Conservation (phyloP, 2,797 vertebrate species). For the Tamandua tetradactyla region DNA sequence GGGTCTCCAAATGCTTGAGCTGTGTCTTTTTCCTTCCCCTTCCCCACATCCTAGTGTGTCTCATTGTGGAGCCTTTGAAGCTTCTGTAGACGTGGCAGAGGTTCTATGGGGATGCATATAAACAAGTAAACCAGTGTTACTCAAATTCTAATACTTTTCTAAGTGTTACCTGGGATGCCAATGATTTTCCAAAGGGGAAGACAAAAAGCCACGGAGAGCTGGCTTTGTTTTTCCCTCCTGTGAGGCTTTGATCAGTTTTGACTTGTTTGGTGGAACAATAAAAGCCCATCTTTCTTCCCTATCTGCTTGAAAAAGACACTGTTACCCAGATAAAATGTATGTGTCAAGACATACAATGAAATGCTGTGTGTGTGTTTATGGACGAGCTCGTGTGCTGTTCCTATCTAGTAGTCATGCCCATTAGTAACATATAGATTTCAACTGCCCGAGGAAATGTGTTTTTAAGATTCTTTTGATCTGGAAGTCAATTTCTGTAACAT, state of each 20-base stretch:
- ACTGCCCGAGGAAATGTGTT: neutral
- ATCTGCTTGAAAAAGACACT: slow-evolving; percentile 56
- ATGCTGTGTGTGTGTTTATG: neutral
- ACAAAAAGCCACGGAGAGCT: neutral
- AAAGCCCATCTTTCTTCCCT: slow-evolving; percentile 42
- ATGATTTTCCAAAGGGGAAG: slow-evolving; percentile 65
- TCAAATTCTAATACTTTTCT: slow-evolving; percentile 73
- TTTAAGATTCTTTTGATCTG: slow-evolving; percentile 42
- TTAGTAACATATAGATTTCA: slow-evolving; percentile 50
- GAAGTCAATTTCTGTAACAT: neutral
- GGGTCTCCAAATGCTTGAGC: slow-evolving; percentile 49
- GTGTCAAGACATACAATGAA: neutral
- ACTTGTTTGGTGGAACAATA: slow-evolving; percentile 60
- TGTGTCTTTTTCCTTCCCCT: slow-evolving; percentile 58
- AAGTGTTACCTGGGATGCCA: slow-evolving; percentile 51
- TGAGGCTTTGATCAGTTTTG: slow-evolving; percentile 56
- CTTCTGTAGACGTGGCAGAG: slow-evolving; percentile 65
- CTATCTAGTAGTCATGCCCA: slow-evolving; percentile 6
- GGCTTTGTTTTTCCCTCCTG: slow-evolving; percentile 68
- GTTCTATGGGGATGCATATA: slow-evolving; percentile 80
- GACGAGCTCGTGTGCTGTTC: neutral
- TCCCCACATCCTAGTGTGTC: slow-evolving; percentile 60
- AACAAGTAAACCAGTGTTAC: slow-evolving; percentile 77
- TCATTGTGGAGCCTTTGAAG: slow-evolving; percentile 79
- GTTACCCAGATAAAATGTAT: slow-evolving; percentile 42